Conservation (phyloP, 2,113 vertebrate genomes). For the Atherinomorus stipes region DNA sequence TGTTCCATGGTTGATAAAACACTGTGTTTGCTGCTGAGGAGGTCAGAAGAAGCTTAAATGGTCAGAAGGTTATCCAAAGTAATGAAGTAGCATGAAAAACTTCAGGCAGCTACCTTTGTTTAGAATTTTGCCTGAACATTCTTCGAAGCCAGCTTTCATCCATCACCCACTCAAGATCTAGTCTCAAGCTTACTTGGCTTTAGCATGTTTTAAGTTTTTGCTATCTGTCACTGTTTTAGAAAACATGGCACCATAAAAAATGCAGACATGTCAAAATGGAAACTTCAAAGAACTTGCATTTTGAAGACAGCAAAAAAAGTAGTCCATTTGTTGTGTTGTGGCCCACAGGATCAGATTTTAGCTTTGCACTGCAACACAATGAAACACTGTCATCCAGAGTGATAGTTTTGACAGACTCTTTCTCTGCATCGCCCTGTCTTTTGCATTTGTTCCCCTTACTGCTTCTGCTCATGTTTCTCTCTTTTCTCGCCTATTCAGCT, state of each 20-base stretch:
- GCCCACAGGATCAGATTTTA: slow-evolving; percentile 19
- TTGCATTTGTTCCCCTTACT: slow-evolving; percentile 33
- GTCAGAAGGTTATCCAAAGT: not conserved
- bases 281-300: not conserved
- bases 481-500: slow-evolving; percentile 43
- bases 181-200: not conserved
- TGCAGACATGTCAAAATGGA: not conserved
- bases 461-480: slow-evolving; percentile 28
- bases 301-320: not conserved
- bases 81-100: not conserved
- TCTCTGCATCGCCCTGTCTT: slow-evolving; percentile 32
- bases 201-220: not conserved
- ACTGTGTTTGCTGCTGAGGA: not conserved
- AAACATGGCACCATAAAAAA: not conserved
- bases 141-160: not conserved
- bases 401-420: slow-evolving; percentile 39
- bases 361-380: slow-evolving; percentile 8
- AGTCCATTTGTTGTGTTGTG: slow-evolving; percentile 6
- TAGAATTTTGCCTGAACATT: not conserved
- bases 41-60: not conserved
- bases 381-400: slow-evolving; percentile 28
- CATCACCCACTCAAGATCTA: not conserved
- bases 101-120: not conserved
- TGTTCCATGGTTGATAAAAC: not conserved
- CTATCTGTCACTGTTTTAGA: not conserved